Evolutionary conservation across 2,113 vertebrate genomes (phyloP).

Genomic region (Mus pahari): DNA sequence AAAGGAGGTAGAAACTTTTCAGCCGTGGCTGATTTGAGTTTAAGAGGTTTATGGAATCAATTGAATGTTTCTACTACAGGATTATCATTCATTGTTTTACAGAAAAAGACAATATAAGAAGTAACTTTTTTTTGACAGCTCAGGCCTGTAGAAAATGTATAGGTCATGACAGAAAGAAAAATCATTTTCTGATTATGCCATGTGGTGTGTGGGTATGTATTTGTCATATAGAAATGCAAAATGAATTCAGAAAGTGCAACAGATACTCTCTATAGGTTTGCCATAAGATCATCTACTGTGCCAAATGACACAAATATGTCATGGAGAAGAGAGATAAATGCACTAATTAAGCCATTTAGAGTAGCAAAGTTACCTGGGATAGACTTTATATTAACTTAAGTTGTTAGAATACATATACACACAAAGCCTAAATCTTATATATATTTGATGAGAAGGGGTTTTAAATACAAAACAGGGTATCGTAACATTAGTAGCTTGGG

Average conservation of each 20-base stretch:
- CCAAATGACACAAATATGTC: conserved; percentile 30
- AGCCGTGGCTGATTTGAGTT: background rate
- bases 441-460: conserved; percentile 39
- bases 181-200: conserved; percentile 28
- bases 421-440: background rate
- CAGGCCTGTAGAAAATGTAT: background rate
- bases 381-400: background rate
- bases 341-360: background rate
- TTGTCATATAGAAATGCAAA: conserved; percentile 49
- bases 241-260: conserved; percentile 42
- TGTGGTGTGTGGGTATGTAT: conserved; percentile 42
- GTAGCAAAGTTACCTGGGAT: background rate
- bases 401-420: conserved; percentile 7
- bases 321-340: conserved; percentile 14
- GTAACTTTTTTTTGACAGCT: background rate
- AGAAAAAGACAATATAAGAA: background rate
- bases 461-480: background rate
- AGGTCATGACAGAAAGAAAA: conserved; percentile 43
- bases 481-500: background rate
- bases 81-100: background rate
- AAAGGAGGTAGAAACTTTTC: background rate
- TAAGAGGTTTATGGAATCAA: background rate
- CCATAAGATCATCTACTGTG: background rate
- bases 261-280: background rate
- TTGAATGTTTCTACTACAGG: background rate